phyloP scores from a whole-genome alignment of 2,113 vertebrate species.

The Myotis davidii region DNA sequence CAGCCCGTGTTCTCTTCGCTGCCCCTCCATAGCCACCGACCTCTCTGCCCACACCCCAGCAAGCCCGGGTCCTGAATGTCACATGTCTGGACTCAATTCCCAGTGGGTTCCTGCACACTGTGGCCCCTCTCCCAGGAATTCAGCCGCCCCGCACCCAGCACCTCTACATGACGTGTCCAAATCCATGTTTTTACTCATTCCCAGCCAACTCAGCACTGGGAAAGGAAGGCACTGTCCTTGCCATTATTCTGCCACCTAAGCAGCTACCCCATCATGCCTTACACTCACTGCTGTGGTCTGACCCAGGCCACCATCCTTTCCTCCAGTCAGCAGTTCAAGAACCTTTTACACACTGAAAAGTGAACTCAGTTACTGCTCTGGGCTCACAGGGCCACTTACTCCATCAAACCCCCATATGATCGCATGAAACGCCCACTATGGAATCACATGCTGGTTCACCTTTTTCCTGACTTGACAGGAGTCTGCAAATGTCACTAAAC shows the following conservation, averaged over 20 bases:
- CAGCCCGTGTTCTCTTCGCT: neutral
- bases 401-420: no score
- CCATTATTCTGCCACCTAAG: neutral
- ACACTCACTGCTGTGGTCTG: neutral
- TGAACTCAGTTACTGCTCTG: neutral
- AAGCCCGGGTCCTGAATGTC: no score
- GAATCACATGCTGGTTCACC: neutral
- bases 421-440: neutral
- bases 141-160: neutral
- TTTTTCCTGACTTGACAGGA: neutral
- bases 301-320: neutral
- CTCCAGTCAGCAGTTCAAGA: neutral
- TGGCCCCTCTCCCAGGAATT: neutral
- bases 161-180: neutral
- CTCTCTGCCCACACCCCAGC: neutral
- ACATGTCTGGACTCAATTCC: neutral
- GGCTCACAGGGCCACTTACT: neutral
- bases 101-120: neutral
- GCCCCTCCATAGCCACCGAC: neutral
- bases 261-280: neutral
- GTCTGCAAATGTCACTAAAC: neutral
- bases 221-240: neutral
- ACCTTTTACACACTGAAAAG: neutral
- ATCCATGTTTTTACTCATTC: neutral
- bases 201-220: neutral